phyloP scores from a whole-genome alignment of 2,797 vertebrate genomes.

The Cynopterus sphinx region DNA sequence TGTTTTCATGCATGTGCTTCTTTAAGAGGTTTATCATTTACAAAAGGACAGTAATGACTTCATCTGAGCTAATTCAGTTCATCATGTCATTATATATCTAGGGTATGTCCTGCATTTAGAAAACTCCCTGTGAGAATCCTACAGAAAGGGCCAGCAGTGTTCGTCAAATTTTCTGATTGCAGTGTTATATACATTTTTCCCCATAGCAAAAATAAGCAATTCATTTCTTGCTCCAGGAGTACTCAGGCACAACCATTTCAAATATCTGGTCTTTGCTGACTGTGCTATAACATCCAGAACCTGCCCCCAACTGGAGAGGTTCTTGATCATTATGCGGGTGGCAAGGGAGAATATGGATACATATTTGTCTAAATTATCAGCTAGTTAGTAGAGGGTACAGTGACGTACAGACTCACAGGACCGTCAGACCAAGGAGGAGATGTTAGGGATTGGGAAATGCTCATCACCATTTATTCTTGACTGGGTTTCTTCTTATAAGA shows the following conservation, averaged over 20 bases:
- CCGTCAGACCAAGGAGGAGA: not conserved
- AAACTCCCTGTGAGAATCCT: constrained; percentile 59
- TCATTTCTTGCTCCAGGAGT: constrained; percentile 33
- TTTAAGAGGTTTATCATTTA: constrained; percentile 72
- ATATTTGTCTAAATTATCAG: not conserved
- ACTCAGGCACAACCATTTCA: constrained; percentile 36
- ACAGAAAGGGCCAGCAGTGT: constrained; percentile 5
- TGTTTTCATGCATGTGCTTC: constrained; percentile 54
- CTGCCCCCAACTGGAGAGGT: not conserved
- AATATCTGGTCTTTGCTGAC: constrained; percentile 3
- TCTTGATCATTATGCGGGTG: not conserved
- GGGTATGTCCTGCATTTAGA: constrained; percentile 14
- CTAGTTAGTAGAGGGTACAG: not conserved
- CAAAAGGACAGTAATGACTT: constrained; percentile 66
- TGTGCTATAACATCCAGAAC: not conserved
- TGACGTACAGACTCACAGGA: not conserved
- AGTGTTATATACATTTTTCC: not conserved
- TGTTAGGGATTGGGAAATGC: not conserved
- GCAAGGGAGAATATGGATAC: not conserved
- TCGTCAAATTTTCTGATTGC: constrained; percentile 29
- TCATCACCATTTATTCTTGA: not conserved
- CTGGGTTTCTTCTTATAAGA: not conserved
- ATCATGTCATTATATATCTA: constrained; percentile 72
- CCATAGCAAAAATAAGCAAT: constrained; percentile 7
- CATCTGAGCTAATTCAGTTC: constrained; percentile 58